Evolutionary conservation across 2,888 invertebrate species (phyloP).

Genomic region (Nasonia oneida): DNA sequence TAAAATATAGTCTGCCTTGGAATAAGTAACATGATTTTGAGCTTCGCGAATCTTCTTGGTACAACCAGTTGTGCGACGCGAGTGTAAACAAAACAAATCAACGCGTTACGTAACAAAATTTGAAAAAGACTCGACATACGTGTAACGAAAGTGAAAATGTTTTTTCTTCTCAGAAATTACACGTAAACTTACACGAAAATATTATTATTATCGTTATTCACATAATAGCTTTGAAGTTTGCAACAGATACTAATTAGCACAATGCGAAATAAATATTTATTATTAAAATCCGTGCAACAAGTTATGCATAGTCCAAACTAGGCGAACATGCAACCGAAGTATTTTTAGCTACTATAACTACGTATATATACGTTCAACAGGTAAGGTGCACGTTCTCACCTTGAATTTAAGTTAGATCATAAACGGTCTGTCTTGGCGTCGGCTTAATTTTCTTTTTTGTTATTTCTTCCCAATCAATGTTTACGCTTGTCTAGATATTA

Average conservation of each 20-base stretch:
- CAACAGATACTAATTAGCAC: no score
- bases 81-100: neutral
- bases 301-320: neutral
- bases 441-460: conserved; percentile 11
- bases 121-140: neutral
- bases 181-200: no score
- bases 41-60: neutral
- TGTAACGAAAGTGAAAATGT: neutral
- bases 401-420: conserved; percentile 51
- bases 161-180: neutral
- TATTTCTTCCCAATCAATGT: neutral
- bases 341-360: conserved; percentile 18
- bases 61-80: neutral
- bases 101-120: neutral
- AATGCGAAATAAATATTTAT: neutral
- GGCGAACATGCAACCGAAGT: neutral
- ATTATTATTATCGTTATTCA: no score
- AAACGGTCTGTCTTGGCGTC: conserved; percentile 23
- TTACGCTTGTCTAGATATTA: neutral
- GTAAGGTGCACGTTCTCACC: conserved; percentile 35
- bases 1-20: neutral
- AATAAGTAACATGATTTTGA: neutral
- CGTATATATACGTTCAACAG: neutral
- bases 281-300: neutral
- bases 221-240: no score